Evolutionary conservation across 1,140 invertebrate genomes (phyloP).

Genomic region (Bombus pyrosoma): DNA sequence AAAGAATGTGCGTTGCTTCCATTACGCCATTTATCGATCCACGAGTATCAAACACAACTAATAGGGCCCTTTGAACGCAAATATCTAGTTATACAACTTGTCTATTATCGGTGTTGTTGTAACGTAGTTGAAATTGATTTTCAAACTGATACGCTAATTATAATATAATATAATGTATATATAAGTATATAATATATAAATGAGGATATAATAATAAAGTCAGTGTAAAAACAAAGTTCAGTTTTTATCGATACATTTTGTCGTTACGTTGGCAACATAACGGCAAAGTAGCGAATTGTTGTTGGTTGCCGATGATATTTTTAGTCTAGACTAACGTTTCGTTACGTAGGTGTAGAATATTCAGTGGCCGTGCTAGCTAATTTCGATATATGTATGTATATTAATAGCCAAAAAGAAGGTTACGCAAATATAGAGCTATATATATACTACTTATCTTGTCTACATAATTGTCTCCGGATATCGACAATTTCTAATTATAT

Average conservation of each 20-base stretch:
- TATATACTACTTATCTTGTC: too few relatives aligned
- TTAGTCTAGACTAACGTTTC: conserved; percentile 57
- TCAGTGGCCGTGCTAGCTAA: conserved; percentile 53
- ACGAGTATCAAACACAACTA: background rate
- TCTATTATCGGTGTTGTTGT: background rate
- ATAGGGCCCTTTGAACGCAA: too few relatives aligned
- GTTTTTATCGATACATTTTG: background rate
- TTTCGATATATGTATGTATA: conserved; percentile 62
- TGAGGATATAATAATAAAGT: too few relatives aligned
- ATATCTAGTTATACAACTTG: background rate
- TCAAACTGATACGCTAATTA: background rate
- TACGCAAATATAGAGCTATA: background rate
- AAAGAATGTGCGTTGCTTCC: too few relatives aligned
- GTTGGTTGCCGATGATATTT: conserved; percentile 62
- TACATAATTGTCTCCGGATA: background rate
- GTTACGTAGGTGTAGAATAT: conserved; percentile 60
- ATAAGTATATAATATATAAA: too few relatives aligned
- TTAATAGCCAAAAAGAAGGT: conserved; percentile 63
- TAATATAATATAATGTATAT: too few relatives aligned
- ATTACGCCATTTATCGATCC: background rate
- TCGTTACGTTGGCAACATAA: background rate
- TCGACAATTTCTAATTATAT: conserved; percentile 7
- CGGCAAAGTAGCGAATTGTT: background rate
- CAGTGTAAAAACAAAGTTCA: background rate
- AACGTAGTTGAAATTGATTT: background rate